phyloP scores from a whole-genome alignment of 2,888 invertebrate genomes.

The Cetonia aurata region DNA sequence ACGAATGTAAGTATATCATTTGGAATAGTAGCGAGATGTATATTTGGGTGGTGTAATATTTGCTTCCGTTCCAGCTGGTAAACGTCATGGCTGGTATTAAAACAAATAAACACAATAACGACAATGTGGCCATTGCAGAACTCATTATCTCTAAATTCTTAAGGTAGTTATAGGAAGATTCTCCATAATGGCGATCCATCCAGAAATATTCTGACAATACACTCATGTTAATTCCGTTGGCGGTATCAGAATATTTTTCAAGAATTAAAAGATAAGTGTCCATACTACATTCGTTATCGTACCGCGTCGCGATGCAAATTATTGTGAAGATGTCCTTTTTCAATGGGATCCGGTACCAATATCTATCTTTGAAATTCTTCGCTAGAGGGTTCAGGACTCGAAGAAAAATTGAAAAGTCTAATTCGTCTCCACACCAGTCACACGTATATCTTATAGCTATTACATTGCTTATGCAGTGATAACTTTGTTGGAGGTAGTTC shows the following conservation, averaged over 20 bases:
- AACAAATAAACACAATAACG: neutral
- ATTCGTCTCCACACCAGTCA: neutral
- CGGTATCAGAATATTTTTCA: neutral
- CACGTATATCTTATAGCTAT: neutral
- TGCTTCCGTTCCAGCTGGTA: neutral
- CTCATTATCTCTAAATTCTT: no score
- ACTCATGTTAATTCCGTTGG: no score
- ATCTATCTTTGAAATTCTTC: neutral
- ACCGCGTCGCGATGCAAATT: neutral
- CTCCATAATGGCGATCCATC: no score
- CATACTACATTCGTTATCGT: neutral
- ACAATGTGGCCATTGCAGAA: neutral
- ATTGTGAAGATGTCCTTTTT: neutral
- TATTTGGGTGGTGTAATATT: conserved; percentile 8
- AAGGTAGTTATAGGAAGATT: no score
- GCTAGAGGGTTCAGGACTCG: neutral
- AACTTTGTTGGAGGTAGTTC: neutral
- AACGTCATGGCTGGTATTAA: no score
- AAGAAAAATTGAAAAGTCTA: neutral
- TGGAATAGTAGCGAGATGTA: neutral
- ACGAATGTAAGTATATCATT: no score
- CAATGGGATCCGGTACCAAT: neutral
- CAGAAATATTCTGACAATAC: no score
- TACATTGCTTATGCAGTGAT: neutral
- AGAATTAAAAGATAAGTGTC: neutral